These are phyloP conservation scores for Melinopterus prodromus DNA, from an alignment of 2,888 invertebrate species.

Conservation along the genomic window DNA sequence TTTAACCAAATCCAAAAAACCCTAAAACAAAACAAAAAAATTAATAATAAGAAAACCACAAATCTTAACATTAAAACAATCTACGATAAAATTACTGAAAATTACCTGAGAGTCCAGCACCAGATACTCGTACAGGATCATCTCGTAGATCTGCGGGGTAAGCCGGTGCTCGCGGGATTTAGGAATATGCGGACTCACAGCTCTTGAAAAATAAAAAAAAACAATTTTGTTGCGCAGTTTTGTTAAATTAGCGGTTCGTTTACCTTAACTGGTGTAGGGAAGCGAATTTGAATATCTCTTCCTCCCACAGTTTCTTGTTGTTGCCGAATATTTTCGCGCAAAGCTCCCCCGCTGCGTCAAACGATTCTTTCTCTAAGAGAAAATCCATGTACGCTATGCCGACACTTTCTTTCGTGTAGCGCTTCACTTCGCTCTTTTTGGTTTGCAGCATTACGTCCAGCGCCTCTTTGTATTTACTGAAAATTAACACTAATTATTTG, in stretches of 20 bases:
- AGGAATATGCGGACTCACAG: constrained; percentile 83
- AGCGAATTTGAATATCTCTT: constrained; percentile 90
- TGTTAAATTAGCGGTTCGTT: neutral
- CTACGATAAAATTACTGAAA: neutral
- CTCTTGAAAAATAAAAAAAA: constrained; percentile 54
- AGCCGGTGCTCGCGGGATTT: constrained; percentile 75
- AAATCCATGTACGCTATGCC: constrained; percentile 84
- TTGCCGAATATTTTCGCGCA: constrained; percentile 85
- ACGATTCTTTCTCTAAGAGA: constrained; percentile 74
- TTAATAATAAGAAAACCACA: neutral
- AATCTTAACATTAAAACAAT: neutral
- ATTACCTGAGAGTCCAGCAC: constrained; percentile 77
- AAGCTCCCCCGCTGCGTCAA: constrained; percentile 84
- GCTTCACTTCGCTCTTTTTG: constrained; percentile 47
- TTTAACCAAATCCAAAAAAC: constrained; percentile 84
- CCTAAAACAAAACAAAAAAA: constrained; percentile 58
- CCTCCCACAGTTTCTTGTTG: constrained; percentile 89
- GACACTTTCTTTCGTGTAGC: constrained; percentile 69
- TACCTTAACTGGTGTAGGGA: constrained; percentile 77
- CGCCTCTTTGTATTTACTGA: constrained; percentile 82
- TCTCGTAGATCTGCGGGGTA: constrained; percentile 88
- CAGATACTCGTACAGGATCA: constrained; percentile 92
- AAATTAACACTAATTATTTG: constrained; percentile 35
- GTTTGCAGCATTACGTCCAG: constrained; percentile 79
- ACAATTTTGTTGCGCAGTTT: neutral